Evolutionary conservation across 2,797 vertebrate genomes (phyloP), one percentile per base, ranked within the genome.

Genomic region (Myotis vivesi): DNA sequence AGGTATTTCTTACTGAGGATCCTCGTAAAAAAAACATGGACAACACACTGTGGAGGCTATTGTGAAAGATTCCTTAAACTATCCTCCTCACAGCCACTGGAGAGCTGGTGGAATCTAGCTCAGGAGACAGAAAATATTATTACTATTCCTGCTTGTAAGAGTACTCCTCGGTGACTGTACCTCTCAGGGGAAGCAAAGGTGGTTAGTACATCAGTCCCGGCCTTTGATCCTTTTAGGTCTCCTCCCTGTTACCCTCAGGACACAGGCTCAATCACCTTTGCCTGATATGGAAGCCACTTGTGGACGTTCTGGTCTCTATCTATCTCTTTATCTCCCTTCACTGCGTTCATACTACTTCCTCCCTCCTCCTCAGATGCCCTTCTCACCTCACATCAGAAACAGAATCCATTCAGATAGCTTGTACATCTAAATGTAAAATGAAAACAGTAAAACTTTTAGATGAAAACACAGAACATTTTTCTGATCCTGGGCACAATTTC

Each of bases 361-460:
- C 13, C n/a, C 5, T 33, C 69, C n/a, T 69, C 38, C 36, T 87
- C 76, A 85, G 10, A 72, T 57, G 49, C 68, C 36, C 25, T 30
- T 11, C 2, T n/a, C 5, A 75, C 19, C 4, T 93, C 51, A 75
- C 2, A 64, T 66, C 3, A 36, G 66, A 84, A 85, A 83, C 75
- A 80, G 76, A 62, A 53, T 46, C 57, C 51, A 44, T 82, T 91
- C 57, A 23, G 41, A 41, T 59, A 87, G 57, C 55, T 17, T 80
- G 28, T 23, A 80, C 33, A 36, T 76, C 30, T 80, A 66, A 64
- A 81, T 33, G n/a, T 89, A 59, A 92, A 96, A 87, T 38, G 23
- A 71, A 92, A 77, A 84, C 6, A 71, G 46, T 76, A 79, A 91
- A 38, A 22, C 25, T 75, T 91, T 95, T 38, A 62, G 23, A 92